phyloP scores from a whole-genome alignment of 1,140 invertebrate genomes.

The Marisa cornuarietis region DNA sequence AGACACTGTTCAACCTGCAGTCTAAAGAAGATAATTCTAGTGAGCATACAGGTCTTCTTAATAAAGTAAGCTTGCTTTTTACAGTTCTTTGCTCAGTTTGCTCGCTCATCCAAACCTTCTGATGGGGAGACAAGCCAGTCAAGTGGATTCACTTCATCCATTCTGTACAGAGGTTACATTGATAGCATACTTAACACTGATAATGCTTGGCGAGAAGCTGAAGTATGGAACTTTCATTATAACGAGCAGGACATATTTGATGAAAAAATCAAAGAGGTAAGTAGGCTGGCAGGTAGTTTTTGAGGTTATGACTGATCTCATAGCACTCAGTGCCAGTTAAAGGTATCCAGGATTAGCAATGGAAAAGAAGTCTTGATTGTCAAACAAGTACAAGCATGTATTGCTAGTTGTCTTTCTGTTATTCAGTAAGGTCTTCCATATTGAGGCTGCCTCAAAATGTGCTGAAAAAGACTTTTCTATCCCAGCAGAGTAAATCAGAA shows the following conservation, averaged over 20 bases:
- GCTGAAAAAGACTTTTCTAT: too few relatives aligned
- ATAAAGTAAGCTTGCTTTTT: background rate
- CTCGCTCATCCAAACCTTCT: conserved; percentile 15
- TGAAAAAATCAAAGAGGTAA: conserved; percentile 46
- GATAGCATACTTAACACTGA: conserved; percentile 94
- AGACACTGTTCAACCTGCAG: too few relatives aligned
- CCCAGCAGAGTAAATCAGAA: too few relatives aligned
- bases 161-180: conserved; percentile 87
- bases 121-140: conserved; percentile 32
- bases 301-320: too few relatives aligned
- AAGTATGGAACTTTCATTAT: conserved; percentile 92
- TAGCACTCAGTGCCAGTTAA: too few relatives aligned
- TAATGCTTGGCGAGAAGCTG: conserved; percentile 97
- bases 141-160: conserved; percentile 45
- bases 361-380: background rate
- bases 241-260: conserved; percentile 70
- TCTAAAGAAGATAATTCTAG: too few relatives aligned
- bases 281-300: background rate
- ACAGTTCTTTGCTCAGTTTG: conserved; percentile 57
- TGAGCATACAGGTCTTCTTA: too few relatives aligned
- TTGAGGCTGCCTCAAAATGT: too few relatives aligned
- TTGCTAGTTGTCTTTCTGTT: too few relatives aligned
- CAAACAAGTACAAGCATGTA: too few relatives aligned
- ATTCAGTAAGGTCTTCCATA: too few relatives aligned
- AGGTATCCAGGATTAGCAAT: background rate